Evolutionary conservation across 2,113 vertebrate species (phyloP).

Genomic region (Cardinalis cardinalis): DNA sequence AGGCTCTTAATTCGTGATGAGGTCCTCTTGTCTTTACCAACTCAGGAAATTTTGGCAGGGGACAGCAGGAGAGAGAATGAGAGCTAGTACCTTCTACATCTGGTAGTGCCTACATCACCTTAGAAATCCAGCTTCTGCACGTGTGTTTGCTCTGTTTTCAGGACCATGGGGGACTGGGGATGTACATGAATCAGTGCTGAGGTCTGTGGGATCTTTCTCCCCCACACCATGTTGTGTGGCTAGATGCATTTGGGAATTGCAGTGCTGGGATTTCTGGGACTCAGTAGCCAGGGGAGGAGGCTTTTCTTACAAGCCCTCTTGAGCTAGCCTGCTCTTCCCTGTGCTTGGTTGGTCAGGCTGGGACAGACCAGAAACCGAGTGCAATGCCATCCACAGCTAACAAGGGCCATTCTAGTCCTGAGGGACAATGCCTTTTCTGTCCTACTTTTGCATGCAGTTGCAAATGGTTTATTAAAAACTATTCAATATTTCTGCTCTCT

Average conservation of each 20-base stretch:
- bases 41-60: neutral
- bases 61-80: neutral
- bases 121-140: neutral
- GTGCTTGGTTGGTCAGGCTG: neutral
- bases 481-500: conserved; percentile 34
- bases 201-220: neutral
- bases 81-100: neutral
- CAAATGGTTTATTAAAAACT: conserved; percentile 54
- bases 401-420: conserved; percentile 12
- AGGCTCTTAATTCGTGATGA: neutral
- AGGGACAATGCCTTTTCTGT: neutral
- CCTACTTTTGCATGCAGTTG: neutral
- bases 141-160: neutral
- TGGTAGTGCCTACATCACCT: neutral
- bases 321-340: neutral
- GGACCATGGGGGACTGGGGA: neutral
- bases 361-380: neutral
- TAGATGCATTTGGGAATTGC: neutral
- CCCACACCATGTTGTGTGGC: neutral
- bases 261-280: neutral
- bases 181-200: neutral
- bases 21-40: neutral
- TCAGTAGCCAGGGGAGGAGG: neutral
- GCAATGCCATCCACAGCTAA: neutral
- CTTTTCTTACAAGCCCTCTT: neutral